A percentile compares a stretch with the other conserved stretches of the same genome.
Conservation (phyloP, 2,113 vertebrate species). For the Platichthys stellatus region DNA sequence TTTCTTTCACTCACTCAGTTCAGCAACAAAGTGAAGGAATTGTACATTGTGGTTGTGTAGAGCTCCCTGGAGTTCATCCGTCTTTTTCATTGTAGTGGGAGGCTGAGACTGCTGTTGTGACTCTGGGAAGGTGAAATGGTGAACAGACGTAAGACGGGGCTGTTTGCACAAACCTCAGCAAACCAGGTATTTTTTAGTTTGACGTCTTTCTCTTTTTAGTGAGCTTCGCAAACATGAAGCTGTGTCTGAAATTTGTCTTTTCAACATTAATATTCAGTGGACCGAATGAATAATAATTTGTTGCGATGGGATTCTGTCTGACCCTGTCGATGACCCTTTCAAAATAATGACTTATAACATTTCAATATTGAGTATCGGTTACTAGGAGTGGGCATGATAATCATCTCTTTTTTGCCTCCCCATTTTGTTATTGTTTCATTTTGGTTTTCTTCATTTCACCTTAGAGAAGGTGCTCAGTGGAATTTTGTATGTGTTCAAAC, state of each 20-base stretch:
- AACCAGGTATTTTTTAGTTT: conserved; percentile 60
- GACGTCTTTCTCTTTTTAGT: neutral
- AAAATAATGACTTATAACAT: conserved; percentile 31
- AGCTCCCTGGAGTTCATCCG: too few relatives aligned
- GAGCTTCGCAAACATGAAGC: conserved; percentile 30
- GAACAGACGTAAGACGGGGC: conserved; percentile 71
- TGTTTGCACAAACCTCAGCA: conserved; percentile 37
- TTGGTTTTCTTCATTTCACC: conserved; percentile 24
- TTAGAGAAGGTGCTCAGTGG: neutral
- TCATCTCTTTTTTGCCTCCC: neutral
- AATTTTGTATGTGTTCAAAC: neutral
- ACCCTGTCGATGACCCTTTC: conserved; percentile 40
- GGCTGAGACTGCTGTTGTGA: conserved; percentile 41
- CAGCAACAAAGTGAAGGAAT: too few relatives aligned
- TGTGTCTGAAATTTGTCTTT: conserved; percentile 60
- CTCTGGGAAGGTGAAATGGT: conserved; percentile 64
- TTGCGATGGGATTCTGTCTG: conserved; percentile 15
- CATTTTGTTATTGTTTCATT: conserved; percentile 15
- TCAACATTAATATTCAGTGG: conserved; percentile 66
- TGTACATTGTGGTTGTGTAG: too few relatives aligned
- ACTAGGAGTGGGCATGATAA: neutral
- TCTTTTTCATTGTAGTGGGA: too few relatives aligned
- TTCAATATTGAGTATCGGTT: conserved; percentile 28
- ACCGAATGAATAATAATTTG: conserved; percentile 43
- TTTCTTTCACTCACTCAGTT: too few relatives aligned